phyloP scores from a whole-genome alignment of 2,888 invertebrate species.

The Lasioglossum zephyrum region DNA sequence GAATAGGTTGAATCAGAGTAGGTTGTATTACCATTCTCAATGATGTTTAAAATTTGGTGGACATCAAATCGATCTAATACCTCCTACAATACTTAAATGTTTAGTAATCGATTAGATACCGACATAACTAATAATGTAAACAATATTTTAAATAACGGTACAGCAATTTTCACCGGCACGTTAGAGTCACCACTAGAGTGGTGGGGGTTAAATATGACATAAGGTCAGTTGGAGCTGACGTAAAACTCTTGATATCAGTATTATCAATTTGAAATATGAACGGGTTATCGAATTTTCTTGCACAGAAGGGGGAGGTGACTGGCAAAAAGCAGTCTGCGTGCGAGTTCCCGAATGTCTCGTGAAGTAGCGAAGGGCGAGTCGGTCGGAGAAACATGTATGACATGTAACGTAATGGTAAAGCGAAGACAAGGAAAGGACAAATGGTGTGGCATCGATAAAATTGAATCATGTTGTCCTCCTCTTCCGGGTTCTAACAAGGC shows the following conservation, averaged over 20 bases:
- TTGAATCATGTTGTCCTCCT: conserved; percentile 17
- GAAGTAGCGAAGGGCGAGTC: conserved; percentile 42
- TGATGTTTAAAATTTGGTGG: no score
- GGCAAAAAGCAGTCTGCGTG: conserved; percentile 79
- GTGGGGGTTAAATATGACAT: neutral
- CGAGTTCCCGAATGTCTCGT: conserved; percentile 65
- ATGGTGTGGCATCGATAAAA: conserved; percentile 32
- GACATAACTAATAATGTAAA: no score
- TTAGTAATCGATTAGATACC: no score
- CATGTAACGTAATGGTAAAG: conserved; percentile 68
- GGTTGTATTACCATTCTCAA: no score
- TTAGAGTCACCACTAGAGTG: no score
- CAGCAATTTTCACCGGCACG: no score
- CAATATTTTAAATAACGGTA: no score
- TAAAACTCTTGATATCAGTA: conserved; percentile 16
- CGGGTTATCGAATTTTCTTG: conserved; percentile 67
- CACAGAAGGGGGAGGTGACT: conserved; percentile 38
- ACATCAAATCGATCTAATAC: no score
- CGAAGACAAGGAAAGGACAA: conserved; percentile 27
- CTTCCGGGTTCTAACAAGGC: conserved; percentile 10
- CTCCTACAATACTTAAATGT: no score
- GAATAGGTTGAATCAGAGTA: no score
- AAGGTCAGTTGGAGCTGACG: neutral
- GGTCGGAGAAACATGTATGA: conserved; percentile 72
- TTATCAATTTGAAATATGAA: conserved; percentile 67